Base-by-base conservation (phyloP, 1,140 invertebrate species). In the Ips typographus region DNA sequence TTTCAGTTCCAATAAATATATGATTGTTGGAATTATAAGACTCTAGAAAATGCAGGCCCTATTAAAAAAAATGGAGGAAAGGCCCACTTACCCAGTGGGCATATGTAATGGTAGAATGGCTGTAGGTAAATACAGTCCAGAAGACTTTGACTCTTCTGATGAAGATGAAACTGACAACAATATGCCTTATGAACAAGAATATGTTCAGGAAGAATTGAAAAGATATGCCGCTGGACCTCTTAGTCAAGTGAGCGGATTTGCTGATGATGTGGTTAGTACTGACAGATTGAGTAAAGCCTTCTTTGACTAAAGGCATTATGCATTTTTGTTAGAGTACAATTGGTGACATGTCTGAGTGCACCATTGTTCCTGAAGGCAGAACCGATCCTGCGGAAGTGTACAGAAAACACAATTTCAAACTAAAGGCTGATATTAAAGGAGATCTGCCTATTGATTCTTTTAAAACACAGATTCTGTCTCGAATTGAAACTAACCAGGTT, bases 401-500 rank as follows among this genome's bases (percentile, higher is more conserved):
- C 52, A 36, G 53, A 8, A 66, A 64, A 40, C 71, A 77, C 58
- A 74, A 72, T 65, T 77, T 75, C 60, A 71, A 68, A 40, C 53
- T 69, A 8, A 62, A 65, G n/a, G 61, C 68, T 22, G 68, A 70
- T 44, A 58, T 61, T 37, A 76, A 72, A 63, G 71, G 47, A 36
- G 66, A 74, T 4, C 58, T 77, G 42, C 73, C 75, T 1, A 77
- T 77, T 58, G 72, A 76, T 67, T 61, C 61, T n/a, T 74, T 65
- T 41, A 63, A 63, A 55, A 41, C 58, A 6, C 47, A 70, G 58
- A 71, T 72, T 36, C 55, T 74, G 22, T 49, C 72, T 37, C 22
- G 64, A 55, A 58, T 71, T 37, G 66, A 67, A 41, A 6, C 64
- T 6, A 68, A 71, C 55, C 67, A 72, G 38, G 65, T 92, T 2